Evolutionary conservation across 2,113 vertebrate genomes (phyloP).

Genomic region (Todiramphus saurophagus): DNA sequence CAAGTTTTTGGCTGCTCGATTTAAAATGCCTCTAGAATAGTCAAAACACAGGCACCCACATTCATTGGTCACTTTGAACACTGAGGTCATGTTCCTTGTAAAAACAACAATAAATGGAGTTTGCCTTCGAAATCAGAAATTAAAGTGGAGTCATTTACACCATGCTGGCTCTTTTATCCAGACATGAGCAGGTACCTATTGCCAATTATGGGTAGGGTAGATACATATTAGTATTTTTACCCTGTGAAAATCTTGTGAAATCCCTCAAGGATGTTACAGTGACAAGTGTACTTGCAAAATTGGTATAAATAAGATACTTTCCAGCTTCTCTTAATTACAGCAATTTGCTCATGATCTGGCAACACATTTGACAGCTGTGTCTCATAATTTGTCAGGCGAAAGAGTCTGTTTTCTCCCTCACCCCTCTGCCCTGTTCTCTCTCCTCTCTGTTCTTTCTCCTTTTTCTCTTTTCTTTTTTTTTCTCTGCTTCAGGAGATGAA

Average conservation of each 20-base stretch:
- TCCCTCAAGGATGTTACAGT: background rate
- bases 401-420: background rate
- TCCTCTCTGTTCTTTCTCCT: background rate
- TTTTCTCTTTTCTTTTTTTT: background rate
- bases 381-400: background rate
- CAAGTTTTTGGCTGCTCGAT: background rate
- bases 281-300: background rate
- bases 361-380: background rate
- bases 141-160: background rate
- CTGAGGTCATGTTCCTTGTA: background rate
- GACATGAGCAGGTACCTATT: background rate
- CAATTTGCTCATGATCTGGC: background rate
- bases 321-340: background rate
- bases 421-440: background rate
- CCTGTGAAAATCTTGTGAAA: background rate
- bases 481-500: background rate
- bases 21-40: background rate
- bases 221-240: background rate
- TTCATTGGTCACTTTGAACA: background rate
- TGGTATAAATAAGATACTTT: background rate
- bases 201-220: background rate
- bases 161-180: background rate
- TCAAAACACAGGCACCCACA: background rate
- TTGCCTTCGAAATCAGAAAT: background rate
- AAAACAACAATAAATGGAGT: background rate